Evolutionary conservation across 2,888 invertebrate species (phyloP).

Genomic region (Pandemis heparana): DNA sequence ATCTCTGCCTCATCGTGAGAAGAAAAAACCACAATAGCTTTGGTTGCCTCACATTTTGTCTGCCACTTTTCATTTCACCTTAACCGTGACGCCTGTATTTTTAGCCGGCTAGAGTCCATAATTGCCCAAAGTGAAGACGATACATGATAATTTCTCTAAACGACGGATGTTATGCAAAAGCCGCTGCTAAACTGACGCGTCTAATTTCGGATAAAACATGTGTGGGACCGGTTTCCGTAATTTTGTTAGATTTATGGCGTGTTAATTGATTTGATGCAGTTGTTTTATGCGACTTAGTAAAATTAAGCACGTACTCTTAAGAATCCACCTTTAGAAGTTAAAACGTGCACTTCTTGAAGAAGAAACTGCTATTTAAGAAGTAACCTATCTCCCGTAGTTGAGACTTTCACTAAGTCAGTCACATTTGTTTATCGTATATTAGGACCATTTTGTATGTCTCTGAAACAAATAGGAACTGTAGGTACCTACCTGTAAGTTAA

Average conservation of each 20-base stretch:
- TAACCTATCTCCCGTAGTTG: no score
- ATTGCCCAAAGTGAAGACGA: constrained; percentile 24
- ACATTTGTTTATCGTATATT: no score
- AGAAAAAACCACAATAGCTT: constrained; percentile 45
- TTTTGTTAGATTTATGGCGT: constrained; percentile 16
- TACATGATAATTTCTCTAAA: constrained; percentile 39
- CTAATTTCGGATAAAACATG: constrained; percentile 32
- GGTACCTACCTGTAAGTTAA: no score
- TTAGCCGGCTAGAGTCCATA: constrained; percentile 20
- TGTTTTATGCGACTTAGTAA: constrained; percentile 2
- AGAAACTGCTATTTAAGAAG: no score
- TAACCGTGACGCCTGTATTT: constrained; percentile 13
- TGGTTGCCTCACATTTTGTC: constrained; percentile 47
- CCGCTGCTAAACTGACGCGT: constrained; percentile 23
- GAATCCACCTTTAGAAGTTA: no score
- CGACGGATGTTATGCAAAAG: constrained; percentile 42
- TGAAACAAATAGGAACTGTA: no score
- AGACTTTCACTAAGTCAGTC: no score
- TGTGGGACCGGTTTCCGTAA: constrained; percentile 13
- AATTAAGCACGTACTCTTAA: background rate
- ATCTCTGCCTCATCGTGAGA: constrained; percentile 50
- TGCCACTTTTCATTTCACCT: constrained; percentile 43
- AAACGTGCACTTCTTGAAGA: no score
- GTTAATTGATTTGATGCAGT: constrained; percentile 4
- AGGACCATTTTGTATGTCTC: no score